Conservation (phyloP, 2,888 invertebrate species). For the Autographa pulchrina region DNA sequence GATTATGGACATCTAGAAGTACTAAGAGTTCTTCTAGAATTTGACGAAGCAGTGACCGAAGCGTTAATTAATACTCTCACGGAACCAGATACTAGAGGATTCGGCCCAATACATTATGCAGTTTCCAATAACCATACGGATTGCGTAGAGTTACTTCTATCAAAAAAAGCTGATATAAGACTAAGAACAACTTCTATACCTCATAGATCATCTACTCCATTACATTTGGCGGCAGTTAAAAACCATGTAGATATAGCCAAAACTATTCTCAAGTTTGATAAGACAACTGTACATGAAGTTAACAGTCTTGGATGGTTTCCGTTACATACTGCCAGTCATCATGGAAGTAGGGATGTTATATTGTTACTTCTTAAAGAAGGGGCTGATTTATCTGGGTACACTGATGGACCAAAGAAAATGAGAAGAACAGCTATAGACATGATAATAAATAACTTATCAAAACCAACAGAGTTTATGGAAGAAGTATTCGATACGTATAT, state of each 20-base stretch:
- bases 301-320: conserved; percentile 77
- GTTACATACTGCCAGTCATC: conserved; percentile 85
- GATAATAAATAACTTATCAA: conserved; percentile 85
- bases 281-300: conserved; percentile 81
- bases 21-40: conserved; percentile 85
- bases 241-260: conserved; percentile 79
- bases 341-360: conserved; percentile 90
- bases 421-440: conserved; percentile 86
- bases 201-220: conserved; percentile 80
- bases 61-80: conserved; percentile 75
- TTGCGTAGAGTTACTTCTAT: conserved; percentile 83
- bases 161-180: conserved; percentile 82
- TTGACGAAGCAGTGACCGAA: conserved; percentile 75
- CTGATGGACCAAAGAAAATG: conserved; percentile 79
- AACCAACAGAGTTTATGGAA: conserved; percentile 87
- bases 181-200: conserved; percentile 81
- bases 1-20: conserved; percentile 88
- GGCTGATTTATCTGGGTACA: conserved; percentile 81
- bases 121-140: conserved; percentile 85
- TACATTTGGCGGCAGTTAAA: conserved; percentile 84
- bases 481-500: conserved; percentile 88
- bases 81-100: conserved; percentile 79
- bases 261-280: conserved; percentile 78
- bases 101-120: conserved; percentile 88
- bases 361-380: conserved; percentile 80